Base-by-base conservation (phyloP, 2,113 vertebrate genomes). In the Ploceus nigricollis region DNA sequence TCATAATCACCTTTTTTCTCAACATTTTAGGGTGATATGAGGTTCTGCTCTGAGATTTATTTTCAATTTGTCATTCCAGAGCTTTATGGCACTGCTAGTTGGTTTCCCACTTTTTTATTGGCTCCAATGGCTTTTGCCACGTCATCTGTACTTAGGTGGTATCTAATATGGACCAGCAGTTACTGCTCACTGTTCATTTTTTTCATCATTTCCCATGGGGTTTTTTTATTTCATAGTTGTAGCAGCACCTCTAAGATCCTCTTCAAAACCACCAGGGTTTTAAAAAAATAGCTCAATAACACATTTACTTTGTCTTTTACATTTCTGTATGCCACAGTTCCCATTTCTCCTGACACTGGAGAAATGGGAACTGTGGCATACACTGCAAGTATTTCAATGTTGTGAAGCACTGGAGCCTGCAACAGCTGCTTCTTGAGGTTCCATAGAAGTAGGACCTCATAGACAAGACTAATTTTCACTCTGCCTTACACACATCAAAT, bases 221-320 rank as follows among this genome's bases (percentile, higher is more conserved):
- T 8, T 1, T 10, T 45, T 44, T 64, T 73, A n/a, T 45, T 19
- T 0, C 14, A 0, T 7, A 47, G 10, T 17, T 40, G 35, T 21
- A 64, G 33, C 30, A 93, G 51, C 7, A 64, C 5, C 28, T 45
- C 30, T 1, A 3, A 73, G 35, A 60, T 76, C 11, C 5, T 92
- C 42, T 87, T 81, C 30, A 78, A 57, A 89, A 40, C 5, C 2
- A 0, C 23, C 17, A 33, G 13, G 9, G 13, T 45, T 84, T 76
- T 15, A 31, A 44, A 15, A 44, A 60, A 88, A 68, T 21, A 56
- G 3, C 37, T 28, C 23, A 50, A 54, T 35, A 82, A 65, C 12
- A 37, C 15, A 45, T 60, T 50, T 79, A 8, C 18, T 56, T 71
- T 51, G 33, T 37, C 53, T 77, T 86, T 80, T 53, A 15, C 15